Evolutionary conservation across 2,888 invertebrate species (phyloP), one percentile per base, ranked within the genome.

Genomic region (Rhingia rostrata): DNA sequence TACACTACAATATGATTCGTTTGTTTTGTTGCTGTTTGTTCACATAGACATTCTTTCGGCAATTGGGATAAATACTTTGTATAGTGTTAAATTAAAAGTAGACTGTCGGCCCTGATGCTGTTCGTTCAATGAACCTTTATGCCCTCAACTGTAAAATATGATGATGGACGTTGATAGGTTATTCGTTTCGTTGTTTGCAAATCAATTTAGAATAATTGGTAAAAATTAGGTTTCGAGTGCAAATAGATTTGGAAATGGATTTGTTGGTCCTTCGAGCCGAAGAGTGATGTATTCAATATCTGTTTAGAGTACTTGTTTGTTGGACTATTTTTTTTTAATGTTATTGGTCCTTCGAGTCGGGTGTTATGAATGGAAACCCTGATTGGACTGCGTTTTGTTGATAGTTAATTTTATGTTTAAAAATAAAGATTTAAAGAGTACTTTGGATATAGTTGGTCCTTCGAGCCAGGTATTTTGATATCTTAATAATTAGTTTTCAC

Each of bases 121-220:
- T 22, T 32, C 49, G 49, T 72, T 79, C 66, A 72, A 51, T 79
- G 79, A 79, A 79, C 79, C 72, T 51, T 63, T 43, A 14, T 30
- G 51, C 37, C 47, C 67, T 5, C 22, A 49, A 51, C 6, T 64
- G 47, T 32, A 58, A 47, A 66, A 14, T 56, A 56, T 6, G 6
- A 7, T 39, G 58, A 78, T 49, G 37, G 49, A 69, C 63, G 32
- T 56, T 64, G 51, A 78, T 70, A 30, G 14, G 7, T n/a, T 33
- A 63, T 22, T 22, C 2, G 22, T 22, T 22, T 22, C 22, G 22
- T 69, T 74, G 63, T 74, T 84, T 74, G 47, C 69, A 53, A 73
- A 84, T 51, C 74, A 84, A 80, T 84, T 80, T 70, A 61, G 47
- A 43, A 64, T 66, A 74, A 63, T 82, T 78, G 58, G 14, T 9